phyloP scores from a whole-genome alignment of 2,797 vertebrate genomes.

The Carapus acus region DNA sequence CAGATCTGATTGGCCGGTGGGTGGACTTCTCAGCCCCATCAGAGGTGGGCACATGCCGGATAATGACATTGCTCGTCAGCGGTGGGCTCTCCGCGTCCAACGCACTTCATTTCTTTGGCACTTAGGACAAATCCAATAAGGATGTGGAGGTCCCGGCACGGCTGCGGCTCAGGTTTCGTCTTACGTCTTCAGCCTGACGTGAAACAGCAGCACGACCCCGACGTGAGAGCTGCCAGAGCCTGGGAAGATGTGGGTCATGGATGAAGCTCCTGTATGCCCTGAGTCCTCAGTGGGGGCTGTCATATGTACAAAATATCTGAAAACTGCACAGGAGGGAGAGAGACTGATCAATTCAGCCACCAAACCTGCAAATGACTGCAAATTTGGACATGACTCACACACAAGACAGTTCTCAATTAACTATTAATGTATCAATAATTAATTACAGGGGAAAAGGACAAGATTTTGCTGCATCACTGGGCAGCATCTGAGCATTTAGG shows the following conservation, averaged over 20 bases:
- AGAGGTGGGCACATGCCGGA: conserved; percentile 49
- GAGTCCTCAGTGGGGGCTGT: conserved; percentile 23
- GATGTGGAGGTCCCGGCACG: conserved; percentile 8
- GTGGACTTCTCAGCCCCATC: conserved; percentile 52
- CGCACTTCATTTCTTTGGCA: conserved; percentile 62
- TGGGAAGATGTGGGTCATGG: conserved; percentile 31
- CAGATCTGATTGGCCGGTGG: conserved; percentile 41
- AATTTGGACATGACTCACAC: neutral
- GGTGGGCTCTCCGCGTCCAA: conserved; percentile 54
- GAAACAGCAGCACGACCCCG: conserved; percentile 23
- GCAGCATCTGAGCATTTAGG: neutral
- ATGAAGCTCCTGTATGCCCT: conserved; percentile 19
- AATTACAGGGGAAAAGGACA: neutral
- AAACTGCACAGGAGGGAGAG: conserved; percentile 21
- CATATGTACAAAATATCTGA: conserved; percentile 41
- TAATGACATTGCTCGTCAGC: conserved; percentile 59
- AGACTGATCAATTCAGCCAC: neutral
- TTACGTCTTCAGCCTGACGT: conserved; percentile 40
- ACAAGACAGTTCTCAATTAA: neutral
- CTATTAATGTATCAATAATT: too few species aligned
- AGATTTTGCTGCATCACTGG: neutral
- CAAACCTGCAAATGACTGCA: too few species aligned
- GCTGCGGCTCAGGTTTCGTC: conserved; percentile 19
- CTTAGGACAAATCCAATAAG: conserved; percentile 32
- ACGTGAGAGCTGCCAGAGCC: conserved; percentile 26